Evolutionary conservation across 2,888 invertebrate genomes (phyloP), one percentile per base, ranked within the genome.

Genomic region (Thysanoteuthis rhombus): DNA sequence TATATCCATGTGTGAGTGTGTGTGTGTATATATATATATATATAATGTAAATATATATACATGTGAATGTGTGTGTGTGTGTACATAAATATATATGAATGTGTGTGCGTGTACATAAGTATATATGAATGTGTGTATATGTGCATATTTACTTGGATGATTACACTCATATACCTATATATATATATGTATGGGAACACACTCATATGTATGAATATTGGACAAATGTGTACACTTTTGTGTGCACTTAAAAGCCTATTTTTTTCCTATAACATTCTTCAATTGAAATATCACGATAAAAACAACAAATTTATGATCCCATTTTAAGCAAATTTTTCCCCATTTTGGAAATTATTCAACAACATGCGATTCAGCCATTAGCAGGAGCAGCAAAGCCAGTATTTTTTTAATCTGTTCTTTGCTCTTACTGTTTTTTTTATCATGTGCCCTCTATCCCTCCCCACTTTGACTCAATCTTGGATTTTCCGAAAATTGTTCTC

Each of bases 291-390:
- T 75, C 75, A 36, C n/a, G 75, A n/a, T 75, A 75, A 75, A 75
- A 75, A 75, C 75, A 75, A 75, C 75, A 75, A 75, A 75, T 75
- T 75, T 75, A 75, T 75, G 75, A 75, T 75, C 75, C 75, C 75
- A 75, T 75, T 75, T 75, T n/a, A n/a, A 36, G 75, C 36, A n/a
- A 75, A n/a, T 75, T 75, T 19, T 75, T n/a, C 75, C n/a, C 75
- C n/a, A 16, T 75, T 75, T 75, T 75, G 0, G n/a, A 75, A 36
- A 75, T 75, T 75, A 75, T 75, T 75, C 75, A 75, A n/a, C n/a
- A 36, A n/a, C 75, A 75, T 75, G 75, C 75, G 36, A 75, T 75
- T 75, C 75, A 75, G n/a, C n/a, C 75, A 75, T 75, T 75, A 75
- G 75, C 75, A 75, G 75, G 75, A 75, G 75, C 75, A 75, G 75